A percentile compares a stretch with the other conserved stretches of the same genome.
phyloP scores from a whole-genome alignment of 2,888 invertebrate species.

The Megaustenia siamemsis region DNA sequence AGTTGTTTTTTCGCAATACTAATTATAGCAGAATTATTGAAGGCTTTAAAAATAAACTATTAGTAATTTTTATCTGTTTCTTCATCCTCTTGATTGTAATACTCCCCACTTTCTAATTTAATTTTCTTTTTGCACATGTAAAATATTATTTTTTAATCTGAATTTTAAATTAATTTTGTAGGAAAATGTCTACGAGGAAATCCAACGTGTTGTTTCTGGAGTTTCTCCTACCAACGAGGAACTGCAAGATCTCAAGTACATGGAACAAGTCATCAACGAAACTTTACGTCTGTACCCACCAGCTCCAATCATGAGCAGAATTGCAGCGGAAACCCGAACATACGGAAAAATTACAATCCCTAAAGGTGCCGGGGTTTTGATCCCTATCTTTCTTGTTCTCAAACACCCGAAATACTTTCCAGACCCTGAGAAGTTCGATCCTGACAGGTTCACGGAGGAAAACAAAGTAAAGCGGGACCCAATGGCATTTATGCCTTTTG shows the following conservation, averaged over 20 bases:
- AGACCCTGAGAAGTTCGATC: constrained; percentile 37
- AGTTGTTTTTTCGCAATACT: no score
- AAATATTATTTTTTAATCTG: not conserved
- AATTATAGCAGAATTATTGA: no score
- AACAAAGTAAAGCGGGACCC: constrained; percentile 35
- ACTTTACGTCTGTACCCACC: constrained; percentile 41
- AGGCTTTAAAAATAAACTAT: no score
- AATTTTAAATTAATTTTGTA: not conserved
- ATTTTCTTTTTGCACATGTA: no score
- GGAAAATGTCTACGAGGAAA: constrained; percentile 43
- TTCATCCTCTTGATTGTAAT: no score
- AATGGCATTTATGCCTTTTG: constrained; percentile 41
- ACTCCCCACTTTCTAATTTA: no score
- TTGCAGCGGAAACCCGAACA: constrained; percentile 29
- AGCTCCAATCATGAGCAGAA: constrained; percentile 30
- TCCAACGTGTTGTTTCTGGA: constrained; percentile 1
- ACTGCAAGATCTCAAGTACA: constrained; percentile 18
- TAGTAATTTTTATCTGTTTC: no score
- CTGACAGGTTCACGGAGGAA: constrained; percentile 34
- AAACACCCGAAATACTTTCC: constrained; percentile 34
- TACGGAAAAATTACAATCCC: constrained; percentile 47
- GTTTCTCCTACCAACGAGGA: constrained; percentile 36
- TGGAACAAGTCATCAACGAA: constrained; percentile 48
- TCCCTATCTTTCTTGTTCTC: constrained; percentile 16
- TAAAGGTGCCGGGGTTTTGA: constrained; percentile 6